Conservation (phyloP, 2,113 vertebrate species). For the Falcunculus frontatus region DNA sequence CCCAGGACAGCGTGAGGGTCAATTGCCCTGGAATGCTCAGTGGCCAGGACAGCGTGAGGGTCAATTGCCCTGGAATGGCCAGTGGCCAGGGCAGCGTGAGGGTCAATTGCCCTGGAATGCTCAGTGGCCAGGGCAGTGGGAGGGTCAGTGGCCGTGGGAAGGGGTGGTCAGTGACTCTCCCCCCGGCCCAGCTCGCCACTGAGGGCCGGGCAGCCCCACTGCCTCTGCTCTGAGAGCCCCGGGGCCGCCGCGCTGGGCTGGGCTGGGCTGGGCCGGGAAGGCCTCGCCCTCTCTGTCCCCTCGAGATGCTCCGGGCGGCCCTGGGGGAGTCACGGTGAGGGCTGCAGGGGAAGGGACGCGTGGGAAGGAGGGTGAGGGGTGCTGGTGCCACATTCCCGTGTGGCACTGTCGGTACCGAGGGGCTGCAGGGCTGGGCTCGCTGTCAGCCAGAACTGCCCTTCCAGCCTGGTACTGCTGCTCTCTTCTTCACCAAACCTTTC, state of each 20-base stretch:
- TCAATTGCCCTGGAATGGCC: not conserved
- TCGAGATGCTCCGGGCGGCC: not conserved
- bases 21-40: too few species aligned
- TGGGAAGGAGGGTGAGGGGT: too few species aligned
- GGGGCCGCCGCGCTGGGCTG: too few species aligned
- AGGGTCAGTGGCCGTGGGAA: not conserved
- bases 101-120: not conserved
- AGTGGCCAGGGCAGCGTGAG: not conserved
- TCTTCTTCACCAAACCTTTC: too few species aligned
- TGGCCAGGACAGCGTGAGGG: not conserved
- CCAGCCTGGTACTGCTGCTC: not conserved
- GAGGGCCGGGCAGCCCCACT: not conserved
- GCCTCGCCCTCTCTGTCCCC: not conserved
- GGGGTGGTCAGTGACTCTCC: not conserved
- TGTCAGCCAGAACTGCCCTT: not conserved
- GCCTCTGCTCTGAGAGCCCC: not conserved
- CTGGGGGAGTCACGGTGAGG: not conserved
- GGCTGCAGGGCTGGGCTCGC: not conserved
- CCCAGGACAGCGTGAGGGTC: too few species aligned
- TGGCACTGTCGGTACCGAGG: not conserved
- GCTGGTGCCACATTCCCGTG: fast-evolving
- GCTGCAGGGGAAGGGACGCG: not conserved
- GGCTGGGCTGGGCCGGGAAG: fast-evolving
- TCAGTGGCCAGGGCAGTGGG: not conserved
- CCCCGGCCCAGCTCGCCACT: not conserved